These are phyloP conservation scores for Jordanella pulchra DNA, from an alignment of 2,797 vertebrate genomes.

Conservation along the genomic window DNA sequence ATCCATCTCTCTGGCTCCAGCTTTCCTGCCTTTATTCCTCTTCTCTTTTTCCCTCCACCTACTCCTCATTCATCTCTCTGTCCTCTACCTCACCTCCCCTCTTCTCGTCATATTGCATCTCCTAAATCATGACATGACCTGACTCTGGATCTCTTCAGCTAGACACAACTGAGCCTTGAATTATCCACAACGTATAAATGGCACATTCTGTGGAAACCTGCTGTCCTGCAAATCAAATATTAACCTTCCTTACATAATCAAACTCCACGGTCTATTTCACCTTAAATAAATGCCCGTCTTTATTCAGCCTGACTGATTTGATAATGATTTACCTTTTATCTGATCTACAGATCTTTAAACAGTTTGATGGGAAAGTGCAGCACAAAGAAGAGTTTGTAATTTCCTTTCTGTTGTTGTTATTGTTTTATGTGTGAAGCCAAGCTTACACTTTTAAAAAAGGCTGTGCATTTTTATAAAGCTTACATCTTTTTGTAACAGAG, in stretches of 20 bases:
- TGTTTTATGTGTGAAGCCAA: neutral
- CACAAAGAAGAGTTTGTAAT: neutral
- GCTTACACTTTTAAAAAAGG: neutral
- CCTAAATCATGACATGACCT: conserved; percentile 49
- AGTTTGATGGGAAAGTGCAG: neutral
- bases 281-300: conserved; percentile 29
- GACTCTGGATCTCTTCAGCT: conserved; percentile 41
- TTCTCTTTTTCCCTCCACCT: conserved; percentile 15
- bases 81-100: conserved; percentile 41
- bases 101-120: conserved; percentile 33
- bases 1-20: conserved; percentile 47
- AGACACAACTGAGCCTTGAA: conserved; percentile 20
- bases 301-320: conserved; percentile 8
- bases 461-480: too few species aligned
- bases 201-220: conserved; percentile 6
- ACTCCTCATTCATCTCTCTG: conserved; percentile 35
- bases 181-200: conserved; percentile 31
- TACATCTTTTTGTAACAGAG: too few species aligned
- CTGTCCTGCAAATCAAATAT: conserved; percentile 17
- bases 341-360: neutral
- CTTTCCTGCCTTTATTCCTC: conserved; percentile 28
- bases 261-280: conserved; percentile 24
- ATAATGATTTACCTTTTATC: conserved; percentile 3
- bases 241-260: conserved; percentile 12
- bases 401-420: neutral